A percentile compares a stretch with the other conserved stretches of the same genome.
phyloP scores from a whole-genome alignment of 2,797 vertebrate genomes.

The Lutjanus argentimaculatus region DNA sequence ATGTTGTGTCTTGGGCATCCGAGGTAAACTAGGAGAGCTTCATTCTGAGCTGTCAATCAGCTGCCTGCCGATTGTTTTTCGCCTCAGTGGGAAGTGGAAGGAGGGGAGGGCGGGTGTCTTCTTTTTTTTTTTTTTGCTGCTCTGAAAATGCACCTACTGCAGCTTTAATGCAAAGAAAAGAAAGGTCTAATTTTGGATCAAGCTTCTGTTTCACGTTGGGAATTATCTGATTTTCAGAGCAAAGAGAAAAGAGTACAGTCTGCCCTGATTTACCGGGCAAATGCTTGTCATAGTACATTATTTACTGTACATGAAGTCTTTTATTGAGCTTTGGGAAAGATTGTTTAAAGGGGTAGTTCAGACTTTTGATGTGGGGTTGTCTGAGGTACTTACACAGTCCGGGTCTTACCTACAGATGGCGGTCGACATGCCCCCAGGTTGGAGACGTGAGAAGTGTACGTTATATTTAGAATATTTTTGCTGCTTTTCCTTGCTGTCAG shows the following conservation, averaged over 20 bases:
- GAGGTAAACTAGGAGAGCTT: conserved; percentile 46
- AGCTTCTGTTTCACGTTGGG: conserved; percentile 31
- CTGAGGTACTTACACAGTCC: no score
- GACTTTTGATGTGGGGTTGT: no score
- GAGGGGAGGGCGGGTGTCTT: conserved; percentile 15
- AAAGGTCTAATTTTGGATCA: conserved; percentile 65
- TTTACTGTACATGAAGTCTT: conserved; percentile 21
- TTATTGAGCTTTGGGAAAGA: conserved; percentile 9
- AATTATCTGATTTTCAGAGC: conserved; percentile 47
- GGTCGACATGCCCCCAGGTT: no score
- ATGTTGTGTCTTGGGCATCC: conserved; percentile 20
- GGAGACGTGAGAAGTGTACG: no score
- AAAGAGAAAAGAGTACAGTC: conserved; percentile 15
- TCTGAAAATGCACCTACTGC: conserved; percentile 48
- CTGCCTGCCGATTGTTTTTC: conserved; percentile 36
- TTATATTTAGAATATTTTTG: no score
- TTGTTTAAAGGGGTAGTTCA: neutral
- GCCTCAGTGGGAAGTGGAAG: conserved; percentile 26
- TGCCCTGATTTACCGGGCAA: conserved; percentile 25
- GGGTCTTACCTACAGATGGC: no score
- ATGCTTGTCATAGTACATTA: conserved; percentile 17
- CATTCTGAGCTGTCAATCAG: conserved; percentile 60
- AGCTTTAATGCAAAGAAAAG: conserved; percentile 46
- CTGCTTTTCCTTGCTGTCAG: no score
- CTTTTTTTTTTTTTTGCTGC: conserved; percentile 5